A percentile compares a stretch with the other conserved stretches of the same genome.
phyloP scores from a whole-genome alignment of 2,113 vertebrate genomes.

The Larimichthys polyactis region DNA sequence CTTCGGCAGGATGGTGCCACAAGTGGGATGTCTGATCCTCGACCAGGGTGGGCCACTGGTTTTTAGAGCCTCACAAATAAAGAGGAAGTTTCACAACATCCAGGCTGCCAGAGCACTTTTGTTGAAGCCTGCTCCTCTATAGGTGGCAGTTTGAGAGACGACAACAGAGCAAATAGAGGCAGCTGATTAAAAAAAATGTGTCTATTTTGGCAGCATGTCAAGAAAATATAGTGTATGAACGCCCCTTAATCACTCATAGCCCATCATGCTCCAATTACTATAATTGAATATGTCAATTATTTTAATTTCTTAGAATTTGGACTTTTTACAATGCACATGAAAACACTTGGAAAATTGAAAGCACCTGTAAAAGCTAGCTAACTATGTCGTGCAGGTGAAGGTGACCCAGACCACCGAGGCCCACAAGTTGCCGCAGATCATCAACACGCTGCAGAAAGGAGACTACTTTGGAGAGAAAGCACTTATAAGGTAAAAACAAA shows the following conservation, averaged over 20 bases:
- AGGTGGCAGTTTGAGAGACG: neutral
- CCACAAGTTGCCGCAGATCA: constrained; percentile 77
- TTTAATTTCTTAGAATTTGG: neutral
- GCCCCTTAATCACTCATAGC: neutral
- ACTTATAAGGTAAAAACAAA: constrained; percentile 79
- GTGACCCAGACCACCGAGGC: constrained; percentile 83
- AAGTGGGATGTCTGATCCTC: constrained; percentile 37
- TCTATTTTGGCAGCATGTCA: constrained; percentile 21
- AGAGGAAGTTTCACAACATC: constrained; percentile 30
- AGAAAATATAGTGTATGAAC: neutral
- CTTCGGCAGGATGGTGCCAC: constrained; percentile 19
- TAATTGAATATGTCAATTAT: constrained; percentile 11
- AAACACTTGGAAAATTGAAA: neutral
- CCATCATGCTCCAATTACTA: constrained; percentile 13
- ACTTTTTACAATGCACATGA: neutral
- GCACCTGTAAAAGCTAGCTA: constrained; percentile 37
- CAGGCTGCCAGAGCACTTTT: neutral
- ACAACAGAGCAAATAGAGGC: neutral
- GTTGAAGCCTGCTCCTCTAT: neutral
- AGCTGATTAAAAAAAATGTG: neutral
- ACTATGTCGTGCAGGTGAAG: constrained; percentile 76
- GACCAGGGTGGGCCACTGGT: constrained; percentile 22
- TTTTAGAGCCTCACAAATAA: constrained; percentile 53
- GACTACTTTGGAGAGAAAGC: constrained; percentile 88
- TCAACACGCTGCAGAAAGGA: constrained; percentile 83